Percentiles rank a stretch among this genome's conserved stretches.
These are phyloP conservation scores for Drosophila pectinifera DNA, from an alignment of 1,140 invertebrate species.

Conservation along the genomic window DNA sequence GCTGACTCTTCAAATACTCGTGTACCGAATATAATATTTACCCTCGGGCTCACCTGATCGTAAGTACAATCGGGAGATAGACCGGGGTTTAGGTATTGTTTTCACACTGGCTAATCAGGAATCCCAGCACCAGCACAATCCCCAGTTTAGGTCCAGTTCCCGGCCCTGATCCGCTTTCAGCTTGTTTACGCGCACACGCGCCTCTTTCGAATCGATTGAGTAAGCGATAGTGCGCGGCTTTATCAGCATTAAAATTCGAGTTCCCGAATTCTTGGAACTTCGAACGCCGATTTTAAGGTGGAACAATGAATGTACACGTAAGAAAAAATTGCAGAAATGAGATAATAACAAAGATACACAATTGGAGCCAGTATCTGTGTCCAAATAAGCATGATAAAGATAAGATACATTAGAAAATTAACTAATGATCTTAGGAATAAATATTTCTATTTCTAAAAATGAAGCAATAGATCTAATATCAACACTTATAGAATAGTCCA, in stretches of 20 bases:
- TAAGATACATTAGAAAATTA: neutral
- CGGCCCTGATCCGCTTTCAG: conserved; percentile 36
- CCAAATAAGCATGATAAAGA: neutral
- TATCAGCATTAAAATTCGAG: conserved; percentile 25
- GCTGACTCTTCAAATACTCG: conserved; percentile 14
- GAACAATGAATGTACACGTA: conserved; percentile 8
- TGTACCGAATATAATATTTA: conserved; percentile 19
- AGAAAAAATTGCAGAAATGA: conserved; percentile 1
- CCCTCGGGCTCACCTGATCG: conserved; percentile 28
- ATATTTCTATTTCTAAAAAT: neutral
- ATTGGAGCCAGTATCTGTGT: neutral
- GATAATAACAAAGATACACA: neutral
- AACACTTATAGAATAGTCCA: too few species aligned
- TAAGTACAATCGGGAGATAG: conserved; percentile 11
- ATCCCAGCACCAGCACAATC: conserved; percentile 2
- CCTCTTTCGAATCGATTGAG: conserved; percentile 42
- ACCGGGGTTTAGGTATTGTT: conserved; percentile 8
- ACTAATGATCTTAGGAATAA: neutral
- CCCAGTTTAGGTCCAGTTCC: conserved; percentile 4
- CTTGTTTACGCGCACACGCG: conserved; percentile 46
- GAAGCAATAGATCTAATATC: too few species aligned
- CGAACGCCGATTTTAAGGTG: conserved; percentile 33
- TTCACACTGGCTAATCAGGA: conserved; percentile 22
- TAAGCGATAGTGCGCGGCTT: conserved; percentile 13
- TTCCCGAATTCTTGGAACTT: conserved; percentile 30